These are phyloP conservation scores for Falco columbarius DNA, from an alignment of 2,797 vertebrate genomes.

Conservation along the genomic window DNA sequence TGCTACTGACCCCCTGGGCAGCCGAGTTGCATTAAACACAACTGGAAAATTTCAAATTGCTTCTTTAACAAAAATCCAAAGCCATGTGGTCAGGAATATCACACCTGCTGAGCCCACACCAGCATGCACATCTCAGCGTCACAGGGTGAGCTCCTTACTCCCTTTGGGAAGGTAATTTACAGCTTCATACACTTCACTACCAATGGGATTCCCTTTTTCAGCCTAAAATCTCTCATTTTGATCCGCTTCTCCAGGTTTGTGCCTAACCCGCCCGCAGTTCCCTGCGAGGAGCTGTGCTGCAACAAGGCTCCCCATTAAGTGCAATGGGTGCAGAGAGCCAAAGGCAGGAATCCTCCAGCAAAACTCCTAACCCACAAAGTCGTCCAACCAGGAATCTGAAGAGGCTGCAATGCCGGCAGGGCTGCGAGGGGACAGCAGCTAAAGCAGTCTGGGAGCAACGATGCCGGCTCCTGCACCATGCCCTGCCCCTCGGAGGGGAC, in stretches of 20 bases:
- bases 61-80: not conserved
- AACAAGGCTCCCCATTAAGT: not conserved
- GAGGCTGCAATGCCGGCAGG: not conserved
- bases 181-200: not conserved
- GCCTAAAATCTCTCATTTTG: not conserved
- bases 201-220: not conserved
- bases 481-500: fast-evolving
- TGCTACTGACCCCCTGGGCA: not conserved
- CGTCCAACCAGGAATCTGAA: not conserved
- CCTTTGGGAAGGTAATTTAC: not conserved
- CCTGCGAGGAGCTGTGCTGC: not conserved
- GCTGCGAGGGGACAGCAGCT: not conserved
- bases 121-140: fast-evolving
- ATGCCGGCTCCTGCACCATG: not conserved
- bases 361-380: not conserved
- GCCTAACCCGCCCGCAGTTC: not conserved
- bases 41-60: not conserved
- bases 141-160: not conserved
- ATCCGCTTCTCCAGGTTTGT: not conserved
- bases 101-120: not conserved
- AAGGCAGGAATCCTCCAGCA: not conserved
- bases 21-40: fast-evolving
- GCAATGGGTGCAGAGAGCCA: not conserved
- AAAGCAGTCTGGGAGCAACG: not conserved
- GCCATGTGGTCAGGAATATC: not conserved